These are phyloP conservation scores for Tipula lateralis DNA, from an alignment of 2,888 invertebrate species.

Conservation along the genomic window DNA sequence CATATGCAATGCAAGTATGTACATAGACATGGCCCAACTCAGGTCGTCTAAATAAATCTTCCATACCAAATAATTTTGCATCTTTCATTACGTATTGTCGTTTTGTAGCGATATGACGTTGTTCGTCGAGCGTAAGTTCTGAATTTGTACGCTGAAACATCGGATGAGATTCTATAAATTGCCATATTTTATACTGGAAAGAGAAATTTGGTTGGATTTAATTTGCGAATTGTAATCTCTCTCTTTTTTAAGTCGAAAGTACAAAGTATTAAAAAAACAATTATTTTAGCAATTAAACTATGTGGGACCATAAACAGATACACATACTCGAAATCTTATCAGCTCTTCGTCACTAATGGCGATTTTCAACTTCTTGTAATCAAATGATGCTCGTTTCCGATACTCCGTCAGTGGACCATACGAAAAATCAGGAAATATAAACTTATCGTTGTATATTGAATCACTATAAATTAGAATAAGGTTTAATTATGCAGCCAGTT, in stretches of 20 bases:
- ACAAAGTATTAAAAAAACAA: neutral
- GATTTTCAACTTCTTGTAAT: conserved; percentile 60
- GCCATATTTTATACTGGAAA: conserved; percentile 55
- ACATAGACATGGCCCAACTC: conserved; percentile 51
- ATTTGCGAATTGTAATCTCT: neutral
- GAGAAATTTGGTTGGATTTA: conserved; percentile 31
- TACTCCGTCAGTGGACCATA: conserved; percentile 60
- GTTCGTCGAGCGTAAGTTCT: conserved; percentile 54
- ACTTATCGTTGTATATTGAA: conserved; percentile 40
- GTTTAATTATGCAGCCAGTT: too few species aligned
- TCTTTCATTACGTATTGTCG: conserved; percentile 61
- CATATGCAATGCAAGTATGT: conserved; percentile 56
- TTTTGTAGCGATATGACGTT: conserved; percentile 54
- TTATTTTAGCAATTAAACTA: neutral
- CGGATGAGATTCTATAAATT: conserved; percentile 56
- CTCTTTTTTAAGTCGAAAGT: neutral
- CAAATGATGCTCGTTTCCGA: conserved; percentile 60
- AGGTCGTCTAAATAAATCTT: conserved; percentile 50
- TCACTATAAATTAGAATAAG: neutral
- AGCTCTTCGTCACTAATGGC: conserved; percentile 53
- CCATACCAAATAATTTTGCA: conserved; percentile 53
- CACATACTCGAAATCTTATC: conserved; percentile 51
- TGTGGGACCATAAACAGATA: neutral
- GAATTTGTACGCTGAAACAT: conserved; percentile 53
- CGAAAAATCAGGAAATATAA: conserved; percentile 56